phyloP scores from a whole-genome alignment of 2,888 invertebrate genomes.

The Dysmachus trigonus region DNA sequence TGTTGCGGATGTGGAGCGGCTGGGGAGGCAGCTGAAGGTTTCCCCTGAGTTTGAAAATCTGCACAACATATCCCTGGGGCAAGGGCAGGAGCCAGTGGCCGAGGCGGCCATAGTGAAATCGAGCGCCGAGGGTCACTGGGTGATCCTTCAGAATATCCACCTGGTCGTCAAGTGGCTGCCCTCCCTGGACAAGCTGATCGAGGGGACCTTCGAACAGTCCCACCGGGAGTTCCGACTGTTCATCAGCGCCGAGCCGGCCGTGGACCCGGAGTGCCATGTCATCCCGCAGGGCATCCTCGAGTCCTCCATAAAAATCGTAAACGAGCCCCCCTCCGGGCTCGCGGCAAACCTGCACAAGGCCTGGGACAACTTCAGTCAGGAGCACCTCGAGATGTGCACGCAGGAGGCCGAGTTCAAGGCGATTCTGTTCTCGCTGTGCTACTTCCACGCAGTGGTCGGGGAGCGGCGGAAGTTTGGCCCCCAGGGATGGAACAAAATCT shows the following conservation, averaged over 20 bases:
- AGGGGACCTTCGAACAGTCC: constrained; percentile 78
- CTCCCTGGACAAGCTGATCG: constrained; percentile 89
- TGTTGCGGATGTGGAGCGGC: constrained; percentile 76
- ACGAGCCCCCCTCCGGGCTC: constrained; percentile 96
- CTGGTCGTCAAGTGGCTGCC: constrained; percentile 90
- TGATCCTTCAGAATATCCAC: constrained; percentile 92
- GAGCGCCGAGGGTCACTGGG: constrained; percentile 85
- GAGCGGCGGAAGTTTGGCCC: constrained; percentile 94
- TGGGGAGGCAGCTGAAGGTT: constrained; percentile 83
- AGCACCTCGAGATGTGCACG: constrained; percentile 89
- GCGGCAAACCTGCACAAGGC: constrained; percentile 94
- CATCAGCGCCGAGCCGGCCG: constrained; percentile 89
- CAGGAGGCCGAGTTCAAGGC: constrained; percentile 95
- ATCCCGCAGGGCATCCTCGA: constrained; percentile 90
- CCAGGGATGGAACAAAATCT: constrained; percentile 89
- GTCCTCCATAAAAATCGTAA: constrained; percentile 94
- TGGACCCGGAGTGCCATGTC: constrained; percentile 72
- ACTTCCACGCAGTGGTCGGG: constrained; percentile 94
- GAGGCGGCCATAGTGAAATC: constrained; percentile 85
- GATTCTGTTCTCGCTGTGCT: constrained; percentile 88
- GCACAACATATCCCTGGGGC: constrained; percentile 92
- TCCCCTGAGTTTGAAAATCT: constrained; percentile 82
- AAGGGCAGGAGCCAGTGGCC: constrained; percentile 92
- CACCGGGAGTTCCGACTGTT: constrained; percentile 74
- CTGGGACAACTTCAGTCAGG: constrained; percentile 90